phyloP scores from a whole-genome alignment of 2,888 invertebrate species.

The Melanchra persicariae region DNA sequence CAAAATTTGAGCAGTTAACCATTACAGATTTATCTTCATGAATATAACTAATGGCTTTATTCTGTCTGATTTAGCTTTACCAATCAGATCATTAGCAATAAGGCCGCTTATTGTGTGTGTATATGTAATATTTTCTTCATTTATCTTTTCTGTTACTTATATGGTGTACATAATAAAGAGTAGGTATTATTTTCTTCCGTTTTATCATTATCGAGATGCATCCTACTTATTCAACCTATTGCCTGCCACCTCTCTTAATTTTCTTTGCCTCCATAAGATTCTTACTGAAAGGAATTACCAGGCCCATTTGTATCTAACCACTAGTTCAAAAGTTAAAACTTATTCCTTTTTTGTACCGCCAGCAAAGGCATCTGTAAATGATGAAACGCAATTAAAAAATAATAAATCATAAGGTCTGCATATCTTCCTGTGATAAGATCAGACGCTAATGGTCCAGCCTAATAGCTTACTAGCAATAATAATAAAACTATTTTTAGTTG shows the following conservation, averaged over 20 bases:
- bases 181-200: too few species aligned
- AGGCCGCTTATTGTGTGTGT: too few species aligned
- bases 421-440: constrained; percentile 75
- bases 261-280: neutral
- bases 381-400: constrained; percentile 71
- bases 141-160: too few species aligned
- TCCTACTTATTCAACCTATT: neutral
- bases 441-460: constrained; percentile 75
- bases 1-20: neutral
- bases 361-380: constrained; percentile 57
- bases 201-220: neutral
- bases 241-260: neutral
- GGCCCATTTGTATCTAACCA: constrained; percentile 21
- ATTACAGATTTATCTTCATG: neutral
- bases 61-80: neutral
- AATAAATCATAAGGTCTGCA: constrained; percentile 70
- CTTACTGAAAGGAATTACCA: neutral
- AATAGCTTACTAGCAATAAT: constrained; percentile 75
- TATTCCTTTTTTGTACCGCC: constrained; percentile 40
- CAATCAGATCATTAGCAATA: neutral
- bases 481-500: constrained; percentile 74
- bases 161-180: too few species aligned
- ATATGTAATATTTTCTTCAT: too few species aligned
- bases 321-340: constrained; percentile 35
- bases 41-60: neutral